Base-by-base conservation (phyloP, 2,797 vertebrate species). In the Manis crassicaudata region DNA sequence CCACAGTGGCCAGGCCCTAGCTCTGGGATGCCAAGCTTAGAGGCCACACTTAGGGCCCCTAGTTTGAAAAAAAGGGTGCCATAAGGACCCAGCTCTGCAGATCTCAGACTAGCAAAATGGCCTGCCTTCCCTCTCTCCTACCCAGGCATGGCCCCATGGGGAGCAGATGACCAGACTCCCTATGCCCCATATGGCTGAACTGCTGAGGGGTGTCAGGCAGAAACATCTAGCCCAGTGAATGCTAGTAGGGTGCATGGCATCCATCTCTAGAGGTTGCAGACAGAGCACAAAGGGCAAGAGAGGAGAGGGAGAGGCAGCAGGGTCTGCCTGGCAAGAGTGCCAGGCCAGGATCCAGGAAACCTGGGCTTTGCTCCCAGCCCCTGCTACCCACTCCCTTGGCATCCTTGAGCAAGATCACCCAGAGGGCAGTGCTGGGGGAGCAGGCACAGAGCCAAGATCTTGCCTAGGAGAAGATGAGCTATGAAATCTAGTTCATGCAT, bases 341-440 rank as follows among this genome's bases (percentile, higher is more conserved):
- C 80, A 97, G 97, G 94, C 92, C 46, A 95, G 95, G 77, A 96
- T 96, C 95, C 97, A 97, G 94, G 90, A 97, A 97, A 88, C 84
- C 85, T 88, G 96, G 96, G 96, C 97, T 97, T 63, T 85, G 91
- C 82, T 97, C 96, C 97, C 94, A 96, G 86, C 37, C 96, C 91
- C 79, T 95, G 92, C 94, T 90, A 97, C 88, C 77, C 95, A 92
- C 88, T 97, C 95, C 94, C 95, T 97, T 86, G 81, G 95, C 7
- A 35, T 97, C 96, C 95, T 97, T 97, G 94, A 97, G 90, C 85
- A 97, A 97, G 96, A 96, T 95, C 68, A 83, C 92, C 94, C 92
- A 93, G 85, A 96, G 77, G 95, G 85, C 85, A 94, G 92, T 92
- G 81, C 92, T 95, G 75, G 96, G 88, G 94, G 67, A 96, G 37